These are phyloP conservation scores for Dromococcyx pavoninus DNA, from an alignment of 2,797 vertebrate genomes.

Conservation along the genomic window DNA sequence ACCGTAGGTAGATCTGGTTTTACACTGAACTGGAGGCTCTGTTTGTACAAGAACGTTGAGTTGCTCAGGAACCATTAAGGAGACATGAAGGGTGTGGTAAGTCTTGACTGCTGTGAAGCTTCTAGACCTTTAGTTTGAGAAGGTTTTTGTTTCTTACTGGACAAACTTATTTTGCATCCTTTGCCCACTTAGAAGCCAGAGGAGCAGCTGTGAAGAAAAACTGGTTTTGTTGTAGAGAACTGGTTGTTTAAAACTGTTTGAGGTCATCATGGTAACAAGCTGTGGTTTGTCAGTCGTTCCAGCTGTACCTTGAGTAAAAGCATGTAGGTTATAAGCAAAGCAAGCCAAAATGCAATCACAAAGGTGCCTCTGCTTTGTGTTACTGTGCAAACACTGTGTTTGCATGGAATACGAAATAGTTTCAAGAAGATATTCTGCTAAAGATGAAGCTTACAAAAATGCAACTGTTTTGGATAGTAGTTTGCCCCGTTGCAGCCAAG, in stretches of 20 bases:
- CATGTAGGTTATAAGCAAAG: background rate
- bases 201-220: background rate
- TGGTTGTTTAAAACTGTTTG: background rate
- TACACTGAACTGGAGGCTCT: background rate
- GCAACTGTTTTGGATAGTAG: constrained; percentile 20
- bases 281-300: background rate
- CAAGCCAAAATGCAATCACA: background rate
- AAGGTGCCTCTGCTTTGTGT: background rate
- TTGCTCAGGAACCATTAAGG: background rate
- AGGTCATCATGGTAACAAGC: background rate
- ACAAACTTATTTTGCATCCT: background rate
- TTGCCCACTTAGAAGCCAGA: background rate
- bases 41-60: background rate
- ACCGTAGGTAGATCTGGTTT: background rate
- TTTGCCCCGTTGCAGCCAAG: constrained; percentile 10
- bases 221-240: background rate
- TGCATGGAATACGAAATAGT: background rate
- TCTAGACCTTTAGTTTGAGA: background rate
- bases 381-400: background rate
- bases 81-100: background rate
- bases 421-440: background rate
- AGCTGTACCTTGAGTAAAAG: background rate
- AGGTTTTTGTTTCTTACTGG: background rate
- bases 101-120: background rate
- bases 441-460: background rate